phyloP scores from a whole-genome alignment of 2,113 vertebrate species.

The Lycaon pictus region DNA sequence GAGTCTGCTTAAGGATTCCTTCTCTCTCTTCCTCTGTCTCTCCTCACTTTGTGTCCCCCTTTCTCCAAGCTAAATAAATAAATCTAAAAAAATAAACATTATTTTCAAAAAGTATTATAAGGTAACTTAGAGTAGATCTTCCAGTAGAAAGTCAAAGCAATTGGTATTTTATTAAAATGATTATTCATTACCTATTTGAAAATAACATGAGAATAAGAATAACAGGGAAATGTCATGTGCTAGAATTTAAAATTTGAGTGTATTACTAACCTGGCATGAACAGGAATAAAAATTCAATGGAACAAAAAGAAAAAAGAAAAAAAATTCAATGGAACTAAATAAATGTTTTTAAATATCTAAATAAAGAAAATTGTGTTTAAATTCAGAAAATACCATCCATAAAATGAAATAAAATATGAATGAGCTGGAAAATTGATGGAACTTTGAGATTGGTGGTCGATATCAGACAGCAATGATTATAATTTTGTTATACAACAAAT shows the following conservation, averaged over 20 bases:
- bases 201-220: background rate
- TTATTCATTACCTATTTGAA: background rate
- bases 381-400: background rate
- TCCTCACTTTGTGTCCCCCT: background rate
- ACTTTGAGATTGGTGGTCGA: background rate
- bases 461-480: background rate
- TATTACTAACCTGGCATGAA: background rate
- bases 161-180: background rate
- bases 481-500: background rate
- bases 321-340: background rate
- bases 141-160: background rate
- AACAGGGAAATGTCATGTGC: background rate
- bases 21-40: background rate
- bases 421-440: background rate
- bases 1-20: background rate
- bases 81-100: background rate
- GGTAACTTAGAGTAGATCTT: background rate
- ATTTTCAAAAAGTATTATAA: background rate
- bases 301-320: background rate
- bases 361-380: constrained; percentile 21
- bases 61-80: background rate
- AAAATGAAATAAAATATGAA: background rate
- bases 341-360: background rate
- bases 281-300: background rate
- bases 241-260: background rate